Evolutionary conservation across 2,113 vertebrate genomes (phyloP).

Genomic region (Miniopterus natalensis): DNA sequence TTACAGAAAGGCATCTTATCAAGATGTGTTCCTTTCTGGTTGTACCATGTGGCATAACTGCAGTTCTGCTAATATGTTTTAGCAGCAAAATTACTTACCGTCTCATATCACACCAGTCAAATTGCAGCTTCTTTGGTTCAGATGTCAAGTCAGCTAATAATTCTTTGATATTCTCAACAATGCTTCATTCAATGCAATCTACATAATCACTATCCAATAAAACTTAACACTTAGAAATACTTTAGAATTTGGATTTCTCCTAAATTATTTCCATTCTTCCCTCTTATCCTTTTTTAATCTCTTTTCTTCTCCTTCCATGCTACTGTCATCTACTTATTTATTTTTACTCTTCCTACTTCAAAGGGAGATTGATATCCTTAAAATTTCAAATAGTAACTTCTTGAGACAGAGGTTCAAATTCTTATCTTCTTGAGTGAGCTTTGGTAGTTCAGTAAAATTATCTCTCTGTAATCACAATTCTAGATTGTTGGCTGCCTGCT

Average conservation of each 20-base stretch:
- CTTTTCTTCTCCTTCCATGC: background rate
- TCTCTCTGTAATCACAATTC: background rate
- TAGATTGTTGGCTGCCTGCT: background rate
- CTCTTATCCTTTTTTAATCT: background rate
- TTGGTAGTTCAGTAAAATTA: constrained; percentile 20
- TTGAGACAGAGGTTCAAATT: background rate
- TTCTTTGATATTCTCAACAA: background rate
- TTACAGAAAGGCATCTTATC: background rate
- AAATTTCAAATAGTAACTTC: constrained; percentile 25
- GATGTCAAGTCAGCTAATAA: background rate
- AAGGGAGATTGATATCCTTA: background rate
- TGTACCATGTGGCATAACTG: background rate
- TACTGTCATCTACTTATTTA: background rate
- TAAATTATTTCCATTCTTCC: background rate
- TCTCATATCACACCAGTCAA: background rate
- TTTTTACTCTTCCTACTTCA: background rate
- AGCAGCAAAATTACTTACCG: background rate
- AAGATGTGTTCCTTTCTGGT: background rate
- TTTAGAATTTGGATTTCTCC: background rate
- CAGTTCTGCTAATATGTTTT: background rate
- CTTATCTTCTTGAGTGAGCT: constrained; percentile 11
- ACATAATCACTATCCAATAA: background rate
- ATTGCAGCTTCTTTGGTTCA: background rate
- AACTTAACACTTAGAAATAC: background rate
- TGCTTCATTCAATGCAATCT: background rate